These are phyloP conservation scores for Pantherophis guttatus DNA, from an alignment of 2,113 vertebrate species.

Conservation along the genomic window DNA sequence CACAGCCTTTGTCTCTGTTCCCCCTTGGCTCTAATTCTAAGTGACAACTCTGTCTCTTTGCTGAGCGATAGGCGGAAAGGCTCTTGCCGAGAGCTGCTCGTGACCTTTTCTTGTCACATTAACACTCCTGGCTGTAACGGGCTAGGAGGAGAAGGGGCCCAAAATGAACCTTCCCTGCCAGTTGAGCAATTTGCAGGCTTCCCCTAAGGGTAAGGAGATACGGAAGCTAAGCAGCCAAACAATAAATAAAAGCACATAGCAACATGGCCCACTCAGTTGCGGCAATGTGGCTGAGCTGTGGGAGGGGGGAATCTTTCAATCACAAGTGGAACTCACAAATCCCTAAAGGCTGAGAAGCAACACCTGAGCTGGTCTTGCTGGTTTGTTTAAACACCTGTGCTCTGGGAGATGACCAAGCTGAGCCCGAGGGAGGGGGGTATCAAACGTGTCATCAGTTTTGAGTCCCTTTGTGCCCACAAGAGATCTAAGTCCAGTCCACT, in stretches of 20 bases:
- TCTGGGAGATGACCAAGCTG: neutral
- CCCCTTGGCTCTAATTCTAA: constrained; percentile 31
- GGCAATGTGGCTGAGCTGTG: neutral
- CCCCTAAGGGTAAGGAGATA: constrained; percentile 19
- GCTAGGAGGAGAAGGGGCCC: neutral
- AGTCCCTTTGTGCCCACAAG: neutral
- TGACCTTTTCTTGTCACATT: constrained; percentile 50
- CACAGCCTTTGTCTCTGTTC: neutral
- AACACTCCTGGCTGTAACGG: constrained; percentile 24
- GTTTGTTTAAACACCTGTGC: neutral
- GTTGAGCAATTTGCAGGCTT: neutral
- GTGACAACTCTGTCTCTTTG: constrained; percentile 49
- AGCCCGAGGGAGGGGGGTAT: neutral
- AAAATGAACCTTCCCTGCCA: fast-evolving
- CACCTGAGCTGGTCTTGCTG: neutral
- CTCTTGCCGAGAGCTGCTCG: constrained; percentile 41
- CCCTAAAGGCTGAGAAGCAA: neutral
- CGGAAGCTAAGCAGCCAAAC: neutral
- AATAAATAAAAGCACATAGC: neutral
- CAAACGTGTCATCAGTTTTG: neutral
- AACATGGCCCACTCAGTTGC: neutral
- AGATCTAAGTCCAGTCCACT: neutral
- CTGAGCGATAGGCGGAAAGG: constrained; percentile 1
- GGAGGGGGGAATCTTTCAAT: neutral
- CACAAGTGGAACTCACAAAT: neutral